Evolutionary conservation across 2,797 vertebrate species (phyloP).

Genomic region (Neopelma chrysocephalum): DNA sequence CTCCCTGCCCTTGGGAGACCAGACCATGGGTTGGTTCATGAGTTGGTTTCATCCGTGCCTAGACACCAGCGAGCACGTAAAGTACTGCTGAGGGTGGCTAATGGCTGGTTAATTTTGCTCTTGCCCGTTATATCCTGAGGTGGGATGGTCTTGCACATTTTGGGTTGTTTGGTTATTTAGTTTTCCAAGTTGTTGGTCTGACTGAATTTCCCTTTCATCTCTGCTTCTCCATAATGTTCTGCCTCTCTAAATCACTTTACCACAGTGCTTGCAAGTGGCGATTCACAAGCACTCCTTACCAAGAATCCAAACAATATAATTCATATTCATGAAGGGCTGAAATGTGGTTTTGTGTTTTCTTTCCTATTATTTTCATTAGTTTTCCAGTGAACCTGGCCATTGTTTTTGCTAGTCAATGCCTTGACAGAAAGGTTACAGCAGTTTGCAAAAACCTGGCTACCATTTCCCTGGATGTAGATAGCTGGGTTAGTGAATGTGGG

Average conservation of each 20-base stretch:
- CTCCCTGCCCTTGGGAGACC: not conserved
- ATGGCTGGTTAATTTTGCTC: not conserved
- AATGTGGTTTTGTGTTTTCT: not conserved
- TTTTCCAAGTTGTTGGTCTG: not conserved
- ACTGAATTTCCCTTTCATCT: not conserved
- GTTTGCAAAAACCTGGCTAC: not conserved
- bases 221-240: not conserved
- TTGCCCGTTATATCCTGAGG: not conserved
- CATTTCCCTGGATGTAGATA: not conserved
- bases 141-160: not conserved
- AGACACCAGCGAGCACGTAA: not conserved
- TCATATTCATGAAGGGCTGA: not conserved
- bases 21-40: not conserved
- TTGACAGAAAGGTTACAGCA: not conserved
- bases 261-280: not conserved
- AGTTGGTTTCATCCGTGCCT: not conserved
- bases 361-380: not conserved
- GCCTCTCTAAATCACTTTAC: not conserved
- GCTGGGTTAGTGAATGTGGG: not conserved
- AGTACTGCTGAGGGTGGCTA: not conserved
- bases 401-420: not conserved
- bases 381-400: constrained; percentile 14
- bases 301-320: not conserved
- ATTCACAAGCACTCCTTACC: not conserved
- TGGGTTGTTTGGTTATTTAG: not conserved